phyloP scores from a whole-genome alignment of 2,113 vertebrate species.

The Dromas ardeola region DNA sequence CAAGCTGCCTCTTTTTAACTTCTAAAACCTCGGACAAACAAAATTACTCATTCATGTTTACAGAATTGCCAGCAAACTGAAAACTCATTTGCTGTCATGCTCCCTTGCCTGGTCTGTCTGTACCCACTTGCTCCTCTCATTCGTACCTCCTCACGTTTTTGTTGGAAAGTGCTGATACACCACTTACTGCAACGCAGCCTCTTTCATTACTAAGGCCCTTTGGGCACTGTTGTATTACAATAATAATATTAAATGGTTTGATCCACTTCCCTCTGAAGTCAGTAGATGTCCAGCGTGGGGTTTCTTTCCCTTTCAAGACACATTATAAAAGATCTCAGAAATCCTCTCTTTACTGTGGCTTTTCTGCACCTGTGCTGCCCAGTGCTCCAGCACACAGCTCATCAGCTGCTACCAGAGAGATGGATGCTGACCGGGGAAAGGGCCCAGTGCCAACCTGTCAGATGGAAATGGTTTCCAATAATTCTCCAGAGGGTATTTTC shows the following conservation, averaged over 20 bases:
- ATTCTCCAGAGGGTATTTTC: slow-evolving; percentile 18
- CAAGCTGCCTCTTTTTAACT: slow-evolving; percentile 20
- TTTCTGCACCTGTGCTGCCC: not conserved
- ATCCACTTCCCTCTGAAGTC: not conserved
- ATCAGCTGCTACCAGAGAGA: not conserved
- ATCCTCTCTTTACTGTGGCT: not conserved
- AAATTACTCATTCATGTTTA: not conserved
- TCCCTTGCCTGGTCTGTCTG: not conserved
- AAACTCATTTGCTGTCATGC: not conserved
- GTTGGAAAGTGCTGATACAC: not conserved
- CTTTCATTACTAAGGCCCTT: not conserved
- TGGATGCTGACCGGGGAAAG: not conserved
- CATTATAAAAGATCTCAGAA: not conserved
- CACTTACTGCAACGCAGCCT: not conserved
- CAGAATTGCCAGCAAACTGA: not conserved
- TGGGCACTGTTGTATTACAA: not conserved
- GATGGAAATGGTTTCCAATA: slow-evolving; percentile 9
- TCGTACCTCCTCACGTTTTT: not conserved
- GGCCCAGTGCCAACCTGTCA: not conserved
- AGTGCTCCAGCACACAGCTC: not conserved
- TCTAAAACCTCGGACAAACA: not conserved
- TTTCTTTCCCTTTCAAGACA: not conserved
- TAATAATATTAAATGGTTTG: not conserved
- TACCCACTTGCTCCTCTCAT: not conserved
- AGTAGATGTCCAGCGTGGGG: not conserved